Evolutionary conservation across 2,888 invertebrate species (phyloP).

Genomic region (Odontothrips loti): DNA sequence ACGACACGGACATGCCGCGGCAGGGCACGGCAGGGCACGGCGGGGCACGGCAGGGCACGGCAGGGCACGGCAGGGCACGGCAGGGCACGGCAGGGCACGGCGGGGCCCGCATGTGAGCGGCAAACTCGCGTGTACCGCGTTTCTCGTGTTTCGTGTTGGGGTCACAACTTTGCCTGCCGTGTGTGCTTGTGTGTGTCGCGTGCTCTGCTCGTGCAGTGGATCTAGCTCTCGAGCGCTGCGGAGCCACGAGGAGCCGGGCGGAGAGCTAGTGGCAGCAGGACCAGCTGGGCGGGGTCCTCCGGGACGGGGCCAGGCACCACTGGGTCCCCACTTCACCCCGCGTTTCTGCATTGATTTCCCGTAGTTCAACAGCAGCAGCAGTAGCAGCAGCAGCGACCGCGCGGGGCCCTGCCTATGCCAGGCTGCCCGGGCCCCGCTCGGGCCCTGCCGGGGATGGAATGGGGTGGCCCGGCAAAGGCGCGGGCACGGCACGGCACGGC

Average conservation of each 20-base stretch:
- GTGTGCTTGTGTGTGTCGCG: too few relatives aligned
- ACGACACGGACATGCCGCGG: neutral
- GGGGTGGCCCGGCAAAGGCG: neutral
- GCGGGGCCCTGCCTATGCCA: neutral
- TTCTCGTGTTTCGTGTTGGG: too few relatives aligned
- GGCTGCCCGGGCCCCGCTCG: neutral
- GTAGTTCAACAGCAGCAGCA: slow-evolving; percentile 18
- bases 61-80: neutral
- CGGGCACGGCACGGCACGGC: too few relatives aligned
- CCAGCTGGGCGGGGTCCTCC: neutral
- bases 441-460: neutral
- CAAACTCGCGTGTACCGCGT: too few relatives aligned
- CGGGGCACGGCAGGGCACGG: too few relatives aligned
- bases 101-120: neutral
- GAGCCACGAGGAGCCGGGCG: too few relatives aligned
- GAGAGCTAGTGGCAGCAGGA: neutral
- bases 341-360: slow-evolving; percentile 19
- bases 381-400: neutral
- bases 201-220: too few relatives aligned
- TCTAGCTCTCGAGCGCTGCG: too few relatives aligned
- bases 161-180: too few relatives aligned
- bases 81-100: neutral
- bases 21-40: too few relatives aligned
- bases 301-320: too few relatives aligned
- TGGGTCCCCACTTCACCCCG: neutral